A percentile compares a stretch with the other conserved stretches of the same genome.
Evolutionary conservation across 2,888 invertebrate genomes (phyloP).

Genomic region (Lepetodrilus schrolli): DNA sequence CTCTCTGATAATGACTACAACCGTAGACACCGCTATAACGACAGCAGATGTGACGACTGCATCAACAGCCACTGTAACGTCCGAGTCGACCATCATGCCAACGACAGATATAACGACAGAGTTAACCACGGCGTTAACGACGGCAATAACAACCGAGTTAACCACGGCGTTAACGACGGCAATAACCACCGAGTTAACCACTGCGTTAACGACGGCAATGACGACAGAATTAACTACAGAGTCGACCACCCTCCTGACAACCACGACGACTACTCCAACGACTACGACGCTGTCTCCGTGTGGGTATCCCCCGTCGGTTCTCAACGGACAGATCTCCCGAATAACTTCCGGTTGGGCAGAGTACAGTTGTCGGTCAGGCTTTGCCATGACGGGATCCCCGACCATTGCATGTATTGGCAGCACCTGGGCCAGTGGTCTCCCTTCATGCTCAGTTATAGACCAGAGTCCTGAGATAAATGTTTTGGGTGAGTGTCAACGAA

Average conservation of each 20-base stretch:
- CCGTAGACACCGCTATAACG: too few species aligned
- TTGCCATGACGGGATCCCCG: slow-evolving; percentile 29
- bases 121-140: too few species aligned
- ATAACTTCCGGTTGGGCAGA: background rate
- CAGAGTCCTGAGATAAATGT: slow-evolving; percentile 5
- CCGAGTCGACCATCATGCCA: too few species aligned
- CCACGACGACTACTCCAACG: background rate
- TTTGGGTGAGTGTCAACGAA: background rate
- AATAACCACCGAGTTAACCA: too few species aligned
- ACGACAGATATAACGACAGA: too few species aligned
- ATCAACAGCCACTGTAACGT: too few species aligned
- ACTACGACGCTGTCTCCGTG: slow-evolving; percentile 9
- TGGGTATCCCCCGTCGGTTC: slow-evolving; percentile 7
- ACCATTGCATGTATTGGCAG: slow-evolving; percentile 3
- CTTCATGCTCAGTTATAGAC: slow-evolving; percentile 30
- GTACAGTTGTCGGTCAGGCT: slow-evolving; percentile 33
- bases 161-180: too few species aligned
- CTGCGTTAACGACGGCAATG: too few species aligned
- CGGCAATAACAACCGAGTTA: too few species aligned
- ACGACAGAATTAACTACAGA: too few species aligned
- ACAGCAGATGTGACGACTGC: too few species aligned
- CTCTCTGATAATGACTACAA: too few species aligned
- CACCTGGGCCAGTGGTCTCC: slow-evolving; percentile 25
- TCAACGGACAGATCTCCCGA: background rate
- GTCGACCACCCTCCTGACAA: background rate